phyloP scores from a whole-genome alignment of 2,888 invertebrate genomes.

The Caenorhabditis sp. region DNA sequence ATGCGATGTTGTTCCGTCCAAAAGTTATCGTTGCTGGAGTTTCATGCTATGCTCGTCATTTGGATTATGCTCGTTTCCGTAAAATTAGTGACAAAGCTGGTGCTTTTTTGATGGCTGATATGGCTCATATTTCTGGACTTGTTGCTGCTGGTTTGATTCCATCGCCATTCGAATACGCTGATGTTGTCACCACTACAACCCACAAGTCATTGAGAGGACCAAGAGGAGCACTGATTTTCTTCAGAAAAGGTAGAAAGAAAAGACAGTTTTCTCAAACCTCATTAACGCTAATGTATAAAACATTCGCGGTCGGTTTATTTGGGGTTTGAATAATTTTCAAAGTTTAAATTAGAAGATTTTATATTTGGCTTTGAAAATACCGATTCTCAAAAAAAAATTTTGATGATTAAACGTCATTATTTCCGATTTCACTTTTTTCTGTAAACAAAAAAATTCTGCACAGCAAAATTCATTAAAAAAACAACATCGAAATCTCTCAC shows the following conservation, averaged over 20 bases:
- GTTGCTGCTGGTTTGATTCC: slow-evolving; percentile 90
- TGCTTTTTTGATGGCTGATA: slow-evolving; percentile 89
- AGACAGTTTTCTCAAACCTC: too few species aligned
- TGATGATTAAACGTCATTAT: too few species aligned
- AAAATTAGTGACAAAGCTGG: slow-evolving; percentile 80
- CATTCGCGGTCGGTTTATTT: too few species aligned
- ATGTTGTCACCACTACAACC: slow-evolving; percentile 90
- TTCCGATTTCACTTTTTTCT: too few species aligned
- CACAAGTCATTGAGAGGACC: slow-evolving; percentile 87
- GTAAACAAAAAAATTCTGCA: not conserved
- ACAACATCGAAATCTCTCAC: too few species aligned
- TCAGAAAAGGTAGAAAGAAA: slow-evolving; percentile 83
- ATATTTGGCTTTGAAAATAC: too few species aligned
- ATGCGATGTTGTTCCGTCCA: slow-evolving; percentile 87
- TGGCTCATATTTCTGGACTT: slow-evolving; percentile 93
- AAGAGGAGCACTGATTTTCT: slow-evolving; percentile 86
- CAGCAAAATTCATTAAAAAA: too few species aligned
- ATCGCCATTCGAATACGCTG: slow-evolving; percentile 86
- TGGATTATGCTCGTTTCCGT: slow-evolving; percentile 89
- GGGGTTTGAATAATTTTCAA: too few species aligned
- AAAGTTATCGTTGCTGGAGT: slow-evolving; percentile 91
- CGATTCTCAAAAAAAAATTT: too few species aligned
- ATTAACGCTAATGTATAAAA: too few species aligned
- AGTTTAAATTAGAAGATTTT: too few species aligned
- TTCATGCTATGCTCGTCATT: slow-evolving; percentile 89